Percentiles rank a stretch among this genome's conserved stretches.
Evolutionary conservation across 2,797 vertebrate genomes (phyloP).

Genomic region (Pteropus rufus): DNA sequence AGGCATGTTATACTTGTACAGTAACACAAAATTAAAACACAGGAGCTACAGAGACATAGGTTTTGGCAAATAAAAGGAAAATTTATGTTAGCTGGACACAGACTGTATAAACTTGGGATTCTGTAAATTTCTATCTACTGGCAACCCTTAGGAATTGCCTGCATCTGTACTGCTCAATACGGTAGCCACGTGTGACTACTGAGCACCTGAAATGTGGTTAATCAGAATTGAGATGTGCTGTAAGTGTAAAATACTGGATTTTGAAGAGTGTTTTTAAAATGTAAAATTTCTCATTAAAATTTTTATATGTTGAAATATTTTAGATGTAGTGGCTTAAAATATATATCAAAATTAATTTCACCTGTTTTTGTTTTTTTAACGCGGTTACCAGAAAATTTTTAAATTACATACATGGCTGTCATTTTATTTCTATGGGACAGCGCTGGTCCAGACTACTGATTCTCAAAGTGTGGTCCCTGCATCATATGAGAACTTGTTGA

Average conservation of each 20-base stretch:
- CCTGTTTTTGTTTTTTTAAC: neutral
- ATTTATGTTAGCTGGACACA: neutral
- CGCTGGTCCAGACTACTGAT: neutral
- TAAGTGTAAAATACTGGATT: neutral
- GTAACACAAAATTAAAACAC: neutral
- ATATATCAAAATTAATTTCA: neutral
- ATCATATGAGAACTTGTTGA: neutral
- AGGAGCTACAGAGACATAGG: neutral
- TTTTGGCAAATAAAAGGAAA: neutral
- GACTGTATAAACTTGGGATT: neutral
- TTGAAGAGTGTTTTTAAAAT: neutral
- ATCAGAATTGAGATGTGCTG: neutral
- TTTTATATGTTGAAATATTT: neutral
- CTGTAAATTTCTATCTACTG: neutral
- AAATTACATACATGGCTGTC: neutral
- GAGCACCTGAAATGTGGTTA: neutral
- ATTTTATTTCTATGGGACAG: neutral
- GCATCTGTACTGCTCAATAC: accelerated
- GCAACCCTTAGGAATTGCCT: neutral
- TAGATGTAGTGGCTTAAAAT: neutral
- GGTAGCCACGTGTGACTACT: neutral
- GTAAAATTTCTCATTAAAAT: neutral
- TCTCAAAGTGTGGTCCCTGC: neutral
- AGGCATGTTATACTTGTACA: neutral
- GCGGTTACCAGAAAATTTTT: neutral